Conservation (phyloP, 2,888 invertebrate species). For the Ametastegia equiseti region DNA sequence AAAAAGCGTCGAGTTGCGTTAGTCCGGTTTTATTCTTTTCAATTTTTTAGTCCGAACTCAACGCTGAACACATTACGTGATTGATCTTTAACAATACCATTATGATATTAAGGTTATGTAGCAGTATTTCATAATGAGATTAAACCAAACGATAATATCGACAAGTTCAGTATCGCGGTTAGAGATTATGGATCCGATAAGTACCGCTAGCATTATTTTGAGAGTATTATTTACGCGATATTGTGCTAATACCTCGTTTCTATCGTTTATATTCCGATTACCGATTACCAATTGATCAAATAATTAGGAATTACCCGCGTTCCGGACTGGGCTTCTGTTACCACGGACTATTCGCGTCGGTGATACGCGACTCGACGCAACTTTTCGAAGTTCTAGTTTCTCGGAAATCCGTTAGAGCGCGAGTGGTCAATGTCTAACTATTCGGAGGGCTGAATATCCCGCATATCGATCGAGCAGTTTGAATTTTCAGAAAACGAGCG, state of each 20-base stretch:
- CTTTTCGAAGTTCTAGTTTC: not conserved
- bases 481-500: constrained; percentile 11
- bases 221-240: not conserved
- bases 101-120: constrained; percentile 42
- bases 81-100: constrained; percentile 35
- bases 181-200: not conserved
- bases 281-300: not conserved
- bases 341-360: not conserved
- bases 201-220: not conserved
- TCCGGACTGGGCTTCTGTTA: not conserved
- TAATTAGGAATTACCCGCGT: constrained; percentile 41
- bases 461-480: not conserved
- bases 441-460: not conserved
- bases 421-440: not conserved
- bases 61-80: constrained; percentile 25
- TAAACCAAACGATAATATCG: not conserved
- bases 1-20: not conserved
- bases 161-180: not conserved
- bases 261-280: not conserved
- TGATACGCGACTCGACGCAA: not conserved
- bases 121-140: constrained; percentile 35
- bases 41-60: not conserved
- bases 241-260: constrained; percentile 15
- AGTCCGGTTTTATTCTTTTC: not conserved
- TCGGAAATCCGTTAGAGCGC: not conserved